Percentiles rank a stretch among this genome's conserved stretches.
phyloP scores from a whole-genome alignment of 2,888 invertebrate genomes.

The Rosalia funebris region DNA sequence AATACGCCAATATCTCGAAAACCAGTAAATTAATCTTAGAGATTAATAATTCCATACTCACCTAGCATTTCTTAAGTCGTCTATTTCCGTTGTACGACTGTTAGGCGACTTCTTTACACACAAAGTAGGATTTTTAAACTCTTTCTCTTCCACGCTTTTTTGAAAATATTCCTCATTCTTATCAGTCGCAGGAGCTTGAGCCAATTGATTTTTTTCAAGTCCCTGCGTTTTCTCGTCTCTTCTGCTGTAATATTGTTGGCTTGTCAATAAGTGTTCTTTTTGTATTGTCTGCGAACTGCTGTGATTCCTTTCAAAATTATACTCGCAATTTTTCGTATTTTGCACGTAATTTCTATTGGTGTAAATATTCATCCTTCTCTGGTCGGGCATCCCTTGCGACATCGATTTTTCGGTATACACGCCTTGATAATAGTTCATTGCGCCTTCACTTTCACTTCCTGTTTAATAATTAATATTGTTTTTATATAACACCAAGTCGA shows the following conservation, averaged over 20 bases:
- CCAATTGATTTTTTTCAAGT: neutral
- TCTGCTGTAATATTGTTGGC: neutral
- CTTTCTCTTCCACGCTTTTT: neutral
- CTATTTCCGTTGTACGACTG: neutral
- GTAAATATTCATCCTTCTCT: slow-evolving; percentile 4
- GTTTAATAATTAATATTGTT: neutral
- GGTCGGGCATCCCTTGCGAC: neutral
- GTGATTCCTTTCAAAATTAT: slow-evolving; percentile 6
- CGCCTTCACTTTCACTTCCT: neutral
- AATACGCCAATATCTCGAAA: too few species aligned
- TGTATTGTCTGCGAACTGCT: neutral
- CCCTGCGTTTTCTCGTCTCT: neutral
- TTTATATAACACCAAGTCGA: neutral
- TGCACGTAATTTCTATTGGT: slow-evolving; percentile 12
- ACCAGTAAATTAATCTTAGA: too few species aligned
- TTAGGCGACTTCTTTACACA: neutral
- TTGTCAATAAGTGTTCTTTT: neutral
- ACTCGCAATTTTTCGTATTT: slow-evolving; percentile 4
- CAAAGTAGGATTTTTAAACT: neutral
- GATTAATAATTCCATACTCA: too few species aligned
- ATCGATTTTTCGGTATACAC: slow-evolving; percentile 6
- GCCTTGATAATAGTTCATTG: slow-evolving; percentile 19
- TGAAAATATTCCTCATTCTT: neutral
- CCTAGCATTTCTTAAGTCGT: slow-evolving; percentile 11
- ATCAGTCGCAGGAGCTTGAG: neutral